These are phyloP conservation scores for Cichladusa arquata DNA, from an alignment of 2,113 vertebrate species.

Conservation along the genomic window DNA sequence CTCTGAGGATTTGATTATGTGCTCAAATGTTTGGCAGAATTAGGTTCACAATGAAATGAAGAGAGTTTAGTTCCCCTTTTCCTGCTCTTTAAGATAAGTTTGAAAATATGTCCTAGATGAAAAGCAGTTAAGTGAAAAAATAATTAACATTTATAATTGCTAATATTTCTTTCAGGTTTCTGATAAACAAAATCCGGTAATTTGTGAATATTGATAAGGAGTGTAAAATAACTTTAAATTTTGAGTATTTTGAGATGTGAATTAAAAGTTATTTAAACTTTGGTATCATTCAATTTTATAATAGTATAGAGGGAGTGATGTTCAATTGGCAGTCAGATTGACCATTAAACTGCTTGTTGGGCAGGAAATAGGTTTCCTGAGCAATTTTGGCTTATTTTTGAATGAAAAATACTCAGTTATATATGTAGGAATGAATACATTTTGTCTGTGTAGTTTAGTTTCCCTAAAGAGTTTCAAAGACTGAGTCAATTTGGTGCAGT, in stretches of 20 bases:
- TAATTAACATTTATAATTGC: background rate
- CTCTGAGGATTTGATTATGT: background rate
- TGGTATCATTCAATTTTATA: background rate
- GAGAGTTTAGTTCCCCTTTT: background rate
- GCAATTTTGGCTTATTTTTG: background rate
- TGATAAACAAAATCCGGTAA: background rate
- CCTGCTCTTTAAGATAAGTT: background rate
- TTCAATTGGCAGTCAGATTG: background rate
- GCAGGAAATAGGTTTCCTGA: background rate
- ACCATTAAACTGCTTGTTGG: background rate
- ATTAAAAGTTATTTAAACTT: background rate
- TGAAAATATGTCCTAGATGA: background rate
- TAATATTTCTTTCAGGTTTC: background rate
- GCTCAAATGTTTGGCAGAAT: background rate
- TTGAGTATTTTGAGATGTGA: background rate
- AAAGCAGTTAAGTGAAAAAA: background rate
- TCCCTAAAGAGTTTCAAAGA: background rate
- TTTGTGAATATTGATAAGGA: background rate
- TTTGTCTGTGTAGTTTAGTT: background rate
- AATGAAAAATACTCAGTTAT: background rate
- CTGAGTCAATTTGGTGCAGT: background rate
- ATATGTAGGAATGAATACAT: background rate
- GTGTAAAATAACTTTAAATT: background rate
- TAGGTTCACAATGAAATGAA: background rate
- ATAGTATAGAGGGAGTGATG: background rate